Evolutionary conservation across 2,113 vertebrate species (phyloP), one percentile per base, ranked within the genome.

Genomic region (Malurus alboscapulatus): DNA sequence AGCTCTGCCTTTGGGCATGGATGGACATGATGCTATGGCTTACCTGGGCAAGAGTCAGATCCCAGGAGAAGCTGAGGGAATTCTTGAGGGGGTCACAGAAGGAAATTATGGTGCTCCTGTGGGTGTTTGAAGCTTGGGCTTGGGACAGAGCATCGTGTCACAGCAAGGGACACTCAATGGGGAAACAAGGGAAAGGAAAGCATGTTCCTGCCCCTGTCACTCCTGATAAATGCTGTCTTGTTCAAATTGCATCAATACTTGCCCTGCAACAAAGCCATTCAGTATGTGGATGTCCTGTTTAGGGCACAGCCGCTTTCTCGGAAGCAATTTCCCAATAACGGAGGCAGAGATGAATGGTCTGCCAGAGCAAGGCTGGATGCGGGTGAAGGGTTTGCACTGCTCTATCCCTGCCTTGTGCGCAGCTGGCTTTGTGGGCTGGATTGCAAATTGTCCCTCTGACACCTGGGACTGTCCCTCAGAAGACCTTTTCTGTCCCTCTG

Each of bases 321-420:
- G 92, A 95, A 92, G 62, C 93, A 83, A 42, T 95, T 78, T 93
- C 30, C 50, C 83, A 22, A 12, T 66, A 61, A 83, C 67, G 71
- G 82, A 84, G 71, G 87, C 93, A 44, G 92, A 95, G 77, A 80
- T 94, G 91, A 36, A 87, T 57, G 67, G 29, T 19, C 61, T 90
- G 67, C 42, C 55, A 62, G 71, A 74, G 82, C 4, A 38, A 54
- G 85, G 14, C 54, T 53, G 14, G 32, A 8, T 72, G 38, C 4
- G 1, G 2, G 59, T 66, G 21, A n/a, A 36, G 25, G 27, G 40
- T 50, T 79, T 90, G 81, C 66, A 8, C n/a, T 62, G 63, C 63
- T 83, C 7, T 40, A 14, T 51, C 47, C 55, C 61, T 26, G 17
- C 4, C 7, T 34, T 53, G 55, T 13, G 36, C 1, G 5, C 48